Conservation (phyloP, 2,113 vertebrate species). For the Hucho hucho region DNA sequence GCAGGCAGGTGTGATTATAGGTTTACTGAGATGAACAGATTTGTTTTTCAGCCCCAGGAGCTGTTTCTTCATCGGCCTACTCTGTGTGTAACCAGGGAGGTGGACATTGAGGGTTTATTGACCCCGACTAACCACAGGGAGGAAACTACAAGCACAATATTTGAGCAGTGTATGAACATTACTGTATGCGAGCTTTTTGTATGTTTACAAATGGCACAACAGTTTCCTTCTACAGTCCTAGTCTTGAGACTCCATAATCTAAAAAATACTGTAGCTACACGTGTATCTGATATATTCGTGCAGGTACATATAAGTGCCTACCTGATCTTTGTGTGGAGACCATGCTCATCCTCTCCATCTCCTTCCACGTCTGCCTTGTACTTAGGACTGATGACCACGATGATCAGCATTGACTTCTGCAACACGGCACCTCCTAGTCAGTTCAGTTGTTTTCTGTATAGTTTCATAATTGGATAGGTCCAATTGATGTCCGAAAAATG, state of each 20-base stretch:
- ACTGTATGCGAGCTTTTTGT: no score
- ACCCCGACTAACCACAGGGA: not conserved
- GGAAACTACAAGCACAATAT: slow-evolving; percentile 11
- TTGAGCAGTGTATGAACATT: not conserved
- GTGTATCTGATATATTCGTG: not conserved
- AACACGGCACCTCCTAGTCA: slow-evolving; percentile 16
- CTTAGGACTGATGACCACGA: slow-evolving; percentile 94
- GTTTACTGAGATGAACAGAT: no score
- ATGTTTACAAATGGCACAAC: no score
- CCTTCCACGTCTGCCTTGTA: slow-evolving; percentile 94
- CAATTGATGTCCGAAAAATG: no score
- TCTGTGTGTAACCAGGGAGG: not conserved
- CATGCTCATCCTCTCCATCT: slow-evolving; percentile 85
- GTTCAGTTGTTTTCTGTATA: not conserved
- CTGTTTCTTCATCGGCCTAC: not conserved
- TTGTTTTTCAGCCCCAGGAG: not conserved
- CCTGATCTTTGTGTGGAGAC: slow-evolving; percentile 97
- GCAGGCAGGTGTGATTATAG: not conserved
- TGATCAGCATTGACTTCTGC: slow-evolving; percentile 95
- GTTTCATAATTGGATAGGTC: no score
- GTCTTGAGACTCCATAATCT: not conserved
- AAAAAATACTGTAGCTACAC: not conserved
- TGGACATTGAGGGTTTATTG: not conserved
- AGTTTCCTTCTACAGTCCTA: not conserved
- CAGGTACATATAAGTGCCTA: slow-evolving; percentile 59